These are phyloP conservation scores for Pteropus rufus DNA, from an alignment of 2,797 vertebrate species.

Conservation along the genomic window DNA sequence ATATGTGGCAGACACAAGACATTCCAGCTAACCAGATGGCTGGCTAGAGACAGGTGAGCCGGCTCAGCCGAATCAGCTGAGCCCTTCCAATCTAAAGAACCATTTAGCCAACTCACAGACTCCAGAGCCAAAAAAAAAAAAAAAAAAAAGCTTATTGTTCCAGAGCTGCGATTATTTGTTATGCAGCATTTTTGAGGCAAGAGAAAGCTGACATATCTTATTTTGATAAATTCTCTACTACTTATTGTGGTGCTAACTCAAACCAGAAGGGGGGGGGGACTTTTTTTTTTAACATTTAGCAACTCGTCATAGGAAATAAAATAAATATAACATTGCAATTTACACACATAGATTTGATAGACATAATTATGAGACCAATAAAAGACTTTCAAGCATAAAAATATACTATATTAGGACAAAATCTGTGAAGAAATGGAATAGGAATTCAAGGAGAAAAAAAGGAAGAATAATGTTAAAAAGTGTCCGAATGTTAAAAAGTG, in stretches of 20 bases:
- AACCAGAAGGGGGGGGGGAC: neutral
- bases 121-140: neutral
- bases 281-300: neutral
- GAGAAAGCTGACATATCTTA: neutral
- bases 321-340: neutral
- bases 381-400: neutral
- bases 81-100: neutral
- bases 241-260: neutral
- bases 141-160: neutral
- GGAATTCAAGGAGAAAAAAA: neutral
- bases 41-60: neutral
- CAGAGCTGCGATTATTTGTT: neutral
- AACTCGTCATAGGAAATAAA: conserved; percentile 19
- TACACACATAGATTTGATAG: neutral
- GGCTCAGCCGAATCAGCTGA: neutral
- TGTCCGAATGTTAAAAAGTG: neutral
- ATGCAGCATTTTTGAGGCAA: neutral
- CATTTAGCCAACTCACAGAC: neutral
- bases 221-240: neutral
- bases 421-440: neutral
- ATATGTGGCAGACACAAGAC: neutral
- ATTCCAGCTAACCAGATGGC: neutral
- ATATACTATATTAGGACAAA: neutral
- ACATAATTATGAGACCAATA: neutral
- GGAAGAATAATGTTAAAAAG: neutral